A percentile compares a stretch with the other conserved stretches of the same genome.
These are phyloP conservation scores for Albula goreensis DNA, from an alignment of 2,113 vertebrate genomes.

Conservation along the genomic window DNA sequence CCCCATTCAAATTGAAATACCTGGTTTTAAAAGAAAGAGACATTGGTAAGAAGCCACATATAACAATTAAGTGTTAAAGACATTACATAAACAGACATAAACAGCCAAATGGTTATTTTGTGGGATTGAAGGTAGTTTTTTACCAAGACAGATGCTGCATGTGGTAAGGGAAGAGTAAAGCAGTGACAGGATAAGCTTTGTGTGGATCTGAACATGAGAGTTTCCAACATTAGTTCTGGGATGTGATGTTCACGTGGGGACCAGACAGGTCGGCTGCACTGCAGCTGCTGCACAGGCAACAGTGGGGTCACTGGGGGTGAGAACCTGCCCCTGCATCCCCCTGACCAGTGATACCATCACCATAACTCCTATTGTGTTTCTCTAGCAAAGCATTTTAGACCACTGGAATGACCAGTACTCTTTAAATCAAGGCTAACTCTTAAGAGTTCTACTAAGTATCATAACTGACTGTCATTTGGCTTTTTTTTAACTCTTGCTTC, in stretches of 20 bases:
- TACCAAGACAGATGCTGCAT: not conserved
- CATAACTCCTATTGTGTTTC: not conserved
- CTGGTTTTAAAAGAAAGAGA: too few species aligned
- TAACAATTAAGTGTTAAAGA: not conserved
- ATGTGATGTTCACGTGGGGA: not conserved
- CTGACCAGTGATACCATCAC: not conserved
- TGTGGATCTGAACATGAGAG: not conserved
- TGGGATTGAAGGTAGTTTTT: not conserved
- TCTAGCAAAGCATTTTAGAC: not conserved
- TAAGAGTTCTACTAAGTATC: too few species aligned
- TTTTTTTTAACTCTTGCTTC: too few species aligned
- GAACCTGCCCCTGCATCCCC: not conserved
- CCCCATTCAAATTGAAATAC: too few species aligned
- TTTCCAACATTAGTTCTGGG: not conserved
- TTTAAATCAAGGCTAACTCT: too few species aligned
- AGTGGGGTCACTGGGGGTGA: not conserved
- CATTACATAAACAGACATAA: too few species aligned
- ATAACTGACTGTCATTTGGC: too few species aligned
- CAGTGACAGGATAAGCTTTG: not conserved
- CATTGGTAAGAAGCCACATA: too few species aligned
- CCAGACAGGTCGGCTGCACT: not conserved
- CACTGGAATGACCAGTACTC: not conserved
- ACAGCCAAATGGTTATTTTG: not conserved
- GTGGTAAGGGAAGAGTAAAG: slow-evolving; percentile 9
- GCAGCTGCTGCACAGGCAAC: not conserved